These are phyloP conservation scores for Novumbra hubbsi DNA, from an alignment of 2,797 vertebrate genomes.

Conservation along the genomic window DNA sequence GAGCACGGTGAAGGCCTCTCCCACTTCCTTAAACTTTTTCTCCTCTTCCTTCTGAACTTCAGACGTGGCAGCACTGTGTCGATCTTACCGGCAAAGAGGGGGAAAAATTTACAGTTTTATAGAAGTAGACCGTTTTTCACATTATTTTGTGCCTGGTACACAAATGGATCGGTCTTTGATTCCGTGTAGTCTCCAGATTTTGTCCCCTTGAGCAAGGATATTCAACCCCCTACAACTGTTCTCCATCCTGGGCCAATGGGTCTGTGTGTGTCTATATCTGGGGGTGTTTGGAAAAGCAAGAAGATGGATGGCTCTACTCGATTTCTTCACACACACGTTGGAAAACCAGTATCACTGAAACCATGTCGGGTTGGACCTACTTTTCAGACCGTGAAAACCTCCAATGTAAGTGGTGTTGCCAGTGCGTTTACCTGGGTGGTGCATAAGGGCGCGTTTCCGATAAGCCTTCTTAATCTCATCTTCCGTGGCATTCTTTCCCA, in stretches of 20 bases:
- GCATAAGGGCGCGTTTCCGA: conserved; percentile 94
- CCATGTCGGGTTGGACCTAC: too few species aligned
- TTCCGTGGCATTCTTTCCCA: conserved; percentile 90
- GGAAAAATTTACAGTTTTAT: neutral
- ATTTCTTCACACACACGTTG: neutral
- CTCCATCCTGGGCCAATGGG: neutral
- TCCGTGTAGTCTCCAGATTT: neutral
- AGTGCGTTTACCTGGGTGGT: conserved; percentile 86
- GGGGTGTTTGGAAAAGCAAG: neutral
- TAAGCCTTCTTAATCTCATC: conserved; percentile 98
- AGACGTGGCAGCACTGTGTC: conserved; percentile 90
- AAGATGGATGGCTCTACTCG: neutral
- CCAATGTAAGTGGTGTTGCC: neutral
- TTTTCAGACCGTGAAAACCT: too few species aligned
- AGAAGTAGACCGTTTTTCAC: neutral
- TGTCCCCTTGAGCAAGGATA: neutral
- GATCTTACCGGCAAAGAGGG: conserved; percentile 69
- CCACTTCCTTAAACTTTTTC: conserved; percentile 99
- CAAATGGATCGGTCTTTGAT: neutral
- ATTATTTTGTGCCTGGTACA: neutral
- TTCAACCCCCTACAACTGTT: neutral
- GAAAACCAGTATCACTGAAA: too few species aligned
- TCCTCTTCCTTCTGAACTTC: conserved; percentile 98
- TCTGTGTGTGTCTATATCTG: neutral
- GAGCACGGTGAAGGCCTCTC: conserved; percentile 95